phyloP scores from a whole-genome alignment of 2,113 vertebrate species.

The Crotophaga sulcirostris region DNA sequence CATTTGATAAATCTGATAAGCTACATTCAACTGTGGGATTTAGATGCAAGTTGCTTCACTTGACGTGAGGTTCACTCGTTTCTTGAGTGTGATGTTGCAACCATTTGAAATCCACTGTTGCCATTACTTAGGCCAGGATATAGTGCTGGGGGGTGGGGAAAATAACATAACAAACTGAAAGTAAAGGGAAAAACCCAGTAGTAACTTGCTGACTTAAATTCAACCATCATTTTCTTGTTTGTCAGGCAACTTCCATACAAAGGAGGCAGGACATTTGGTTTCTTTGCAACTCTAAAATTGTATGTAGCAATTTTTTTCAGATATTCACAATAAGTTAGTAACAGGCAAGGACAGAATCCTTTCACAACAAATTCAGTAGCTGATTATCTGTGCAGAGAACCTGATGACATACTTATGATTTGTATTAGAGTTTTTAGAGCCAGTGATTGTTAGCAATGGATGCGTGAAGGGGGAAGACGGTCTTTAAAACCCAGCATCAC shows the following conservation, averaged over 20 bases:
- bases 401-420: background rate
- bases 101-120: background rate
- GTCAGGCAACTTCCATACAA: background rate
- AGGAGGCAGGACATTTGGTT: background rate
- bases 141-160: background rate
- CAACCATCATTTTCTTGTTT: background rate
- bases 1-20: background rate
- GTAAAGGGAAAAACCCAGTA: constrained; percentile 26
- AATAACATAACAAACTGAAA: constrained; percentile 30
- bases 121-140: background rate
- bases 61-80: accelerated
- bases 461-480: background rate
- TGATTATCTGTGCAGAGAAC: background rate
- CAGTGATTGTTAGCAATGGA: background rate
- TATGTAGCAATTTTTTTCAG: background rate
- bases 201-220: background rate
- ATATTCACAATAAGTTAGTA: background rate
- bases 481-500: background rate
- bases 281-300: background rate
- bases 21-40: background rate
- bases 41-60: background rate
- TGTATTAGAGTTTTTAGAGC: background rate
- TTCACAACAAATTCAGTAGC: background rate
- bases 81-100: background rate
- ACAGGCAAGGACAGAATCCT: background rate